Evolutionary conservation across 2,888 invertebrate genomes (phyloP).

Genomic region (Orthosia gothica): DNA sequence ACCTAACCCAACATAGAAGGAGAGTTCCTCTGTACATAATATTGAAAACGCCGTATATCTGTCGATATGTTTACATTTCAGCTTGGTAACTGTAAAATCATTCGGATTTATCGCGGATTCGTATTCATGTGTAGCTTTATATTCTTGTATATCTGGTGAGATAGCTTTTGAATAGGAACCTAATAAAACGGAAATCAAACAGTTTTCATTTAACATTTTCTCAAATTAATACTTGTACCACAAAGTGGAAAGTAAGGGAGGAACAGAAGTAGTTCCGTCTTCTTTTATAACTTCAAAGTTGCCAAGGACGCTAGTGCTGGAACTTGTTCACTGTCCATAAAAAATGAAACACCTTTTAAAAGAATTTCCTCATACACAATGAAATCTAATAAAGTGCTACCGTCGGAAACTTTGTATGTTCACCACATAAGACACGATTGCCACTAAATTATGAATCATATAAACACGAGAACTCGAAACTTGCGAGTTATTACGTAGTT

Average conservation of each 20-base stretch:
- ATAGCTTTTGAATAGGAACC: slow-evolving; percentile 47
- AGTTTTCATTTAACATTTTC: slow-evolving; percentile 42
- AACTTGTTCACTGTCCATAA: slow-evolving; percentile 25
- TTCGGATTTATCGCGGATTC: slow-evolving; percentile 53
- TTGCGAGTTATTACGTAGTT: slow-evolving; percentile 65
- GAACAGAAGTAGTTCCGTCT: slow-evolving; percentile 30
- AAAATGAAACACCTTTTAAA: slow-evolving; percentile 52
- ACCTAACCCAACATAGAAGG: slow-evolving; percentile 69
- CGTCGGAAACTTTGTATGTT: slow-evolving; percentile 43
- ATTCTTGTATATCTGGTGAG: slow-evolving; percentile 32
- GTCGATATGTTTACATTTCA: slow-evolving; percentile 66
- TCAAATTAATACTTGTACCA: slow-evolving; percentile 38
- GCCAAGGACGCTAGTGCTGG: slow-evolving; percentile 8
- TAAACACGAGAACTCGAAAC: slow-evolving; percentile 60
- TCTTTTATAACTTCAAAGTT: slow-evolving; percentile 38
- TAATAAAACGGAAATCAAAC: slow-evolving; percentile 40
- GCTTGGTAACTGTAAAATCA: slow-evolving; percentile 70
- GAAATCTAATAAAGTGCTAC: slow-evolving; percentile 55
- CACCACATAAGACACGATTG: slow-evolving; percentile 59
- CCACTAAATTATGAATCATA: slow-evolving; percentile 68
- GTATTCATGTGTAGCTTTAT: slow-evolving; percentile 51
- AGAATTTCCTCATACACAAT: slow-evolving; percentile 29
- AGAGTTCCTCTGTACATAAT: slow-evolving; percentile 64
- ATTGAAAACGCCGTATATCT: slow-evolving; percentile 62
- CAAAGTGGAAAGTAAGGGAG: slow-evolving; percentile 31